Conservation (phyloP, 2,888 invertebrate species). For the Liopterus haemorrhoidalis region DNA sequence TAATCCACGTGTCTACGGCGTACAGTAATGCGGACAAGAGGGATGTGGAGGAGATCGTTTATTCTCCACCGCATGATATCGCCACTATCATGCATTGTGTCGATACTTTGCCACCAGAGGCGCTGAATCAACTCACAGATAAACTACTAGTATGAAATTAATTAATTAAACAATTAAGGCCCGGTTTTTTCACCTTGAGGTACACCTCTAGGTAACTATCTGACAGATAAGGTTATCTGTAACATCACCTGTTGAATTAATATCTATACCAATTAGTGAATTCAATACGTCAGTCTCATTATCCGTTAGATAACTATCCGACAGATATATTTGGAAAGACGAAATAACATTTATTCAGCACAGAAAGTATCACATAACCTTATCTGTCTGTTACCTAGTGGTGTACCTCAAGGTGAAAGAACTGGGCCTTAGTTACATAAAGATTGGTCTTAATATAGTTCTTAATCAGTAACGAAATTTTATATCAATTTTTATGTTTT, state of each 20-base stretch:
- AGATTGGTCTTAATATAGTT: neutral
- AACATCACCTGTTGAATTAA: too few species aligned
- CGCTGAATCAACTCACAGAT: conserved; percentile 52
- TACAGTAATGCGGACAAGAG: conserved; percentile 88
- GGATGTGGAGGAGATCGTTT: conserved; percentile 77
- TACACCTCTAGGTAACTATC: too few species aligned
- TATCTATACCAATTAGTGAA: neutral
- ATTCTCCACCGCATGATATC: conserved; percentile 63
- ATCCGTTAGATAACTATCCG: too few species aligned
- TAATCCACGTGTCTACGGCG: conserved; percentile 92
- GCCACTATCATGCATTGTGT: conserved; percentile 57
- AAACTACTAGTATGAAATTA: conserved; percentile 50
- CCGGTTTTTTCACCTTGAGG: too few species aligned
- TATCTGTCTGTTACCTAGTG: too few species aligned
- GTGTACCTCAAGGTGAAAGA: too few species aligned
- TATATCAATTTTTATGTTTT: conserved; percentile 23
- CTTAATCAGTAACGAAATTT: neutral
- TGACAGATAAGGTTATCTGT: too few species aligned
- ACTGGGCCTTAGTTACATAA: too few species aligned
- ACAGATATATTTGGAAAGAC: too few species aligned
- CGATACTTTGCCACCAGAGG: conserved; percentile 56
- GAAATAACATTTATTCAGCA: too few species aligned
- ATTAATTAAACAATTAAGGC: conserved; percentile 4
- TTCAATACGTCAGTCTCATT: too few species aligned
- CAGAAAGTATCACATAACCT: too few species aligned